A percentile compares a stretch with the other conserved stretches of the same genome.
Evolutionary conservation across 30 jellyfish, hydroid and myxozoan species (phyloP).

Genomic region (Turritopsis rubra): DNA sequence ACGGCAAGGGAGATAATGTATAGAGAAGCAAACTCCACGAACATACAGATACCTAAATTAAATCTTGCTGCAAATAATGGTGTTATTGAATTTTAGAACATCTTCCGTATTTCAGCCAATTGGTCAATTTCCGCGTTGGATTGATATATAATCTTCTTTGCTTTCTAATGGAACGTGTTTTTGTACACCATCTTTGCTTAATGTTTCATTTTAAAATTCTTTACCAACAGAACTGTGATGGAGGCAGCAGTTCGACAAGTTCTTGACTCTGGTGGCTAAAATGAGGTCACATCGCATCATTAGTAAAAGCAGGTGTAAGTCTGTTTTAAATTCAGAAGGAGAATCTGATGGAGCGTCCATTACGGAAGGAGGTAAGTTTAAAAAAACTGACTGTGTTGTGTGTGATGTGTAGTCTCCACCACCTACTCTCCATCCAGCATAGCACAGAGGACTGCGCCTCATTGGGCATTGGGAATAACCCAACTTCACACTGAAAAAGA

Average conservation of each 20-base stretch:
- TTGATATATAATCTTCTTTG: conserved; percentile 1
- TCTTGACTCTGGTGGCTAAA: neutral
- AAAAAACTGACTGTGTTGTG: too few species aligned
- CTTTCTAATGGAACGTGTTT: neutral
- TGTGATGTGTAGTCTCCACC: too few species aligned
- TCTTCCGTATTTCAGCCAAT: neutral
- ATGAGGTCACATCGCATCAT: neutral
- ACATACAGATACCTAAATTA: too few species aligned
- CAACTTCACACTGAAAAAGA: too few species aligned
- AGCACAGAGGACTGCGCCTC: too few species aligned
- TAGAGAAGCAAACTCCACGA: too few species aligned
- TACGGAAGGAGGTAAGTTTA: neutral
- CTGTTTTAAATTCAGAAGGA: conserved; percentile 13
- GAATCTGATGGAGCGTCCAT: conserved; percentile 12
- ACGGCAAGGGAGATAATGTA: too few species aligned
- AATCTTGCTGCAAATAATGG: neutral
- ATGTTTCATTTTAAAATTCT: neutral
- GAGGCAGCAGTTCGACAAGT: neutral
- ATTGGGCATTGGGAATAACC: too few species aligned
- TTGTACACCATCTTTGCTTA: neutral
- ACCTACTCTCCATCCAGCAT: too few species aligned
- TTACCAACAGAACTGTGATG: conserved; percentile 3
- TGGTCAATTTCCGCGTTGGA: neutral
- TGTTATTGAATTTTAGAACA: neutral
- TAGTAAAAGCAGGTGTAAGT: neutral